phyloP scores from a whole-genome alignment of 2,797 vertebrate species.

The Gouania willdenowi region DNA sequence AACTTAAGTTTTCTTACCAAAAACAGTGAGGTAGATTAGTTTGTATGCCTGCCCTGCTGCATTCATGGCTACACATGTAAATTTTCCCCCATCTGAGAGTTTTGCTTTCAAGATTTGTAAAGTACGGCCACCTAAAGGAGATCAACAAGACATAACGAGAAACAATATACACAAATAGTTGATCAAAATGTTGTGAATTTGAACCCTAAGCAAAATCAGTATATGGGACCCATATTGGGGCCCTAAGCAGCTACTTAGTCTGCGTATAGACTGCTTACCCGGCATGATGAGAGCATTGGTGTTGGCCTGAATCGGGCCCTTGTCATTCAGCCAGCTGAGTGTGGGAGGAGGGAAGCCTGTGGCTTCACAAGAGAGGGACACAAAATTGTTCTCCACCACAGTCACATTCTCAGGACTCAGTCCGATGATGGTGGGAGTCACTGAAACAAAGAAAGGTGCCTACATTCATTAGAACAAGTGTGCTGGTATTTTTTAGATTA shows the following conservation, averaged over 20 bases:
- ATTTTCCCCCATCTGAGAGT: slow-evolving; percentile 87
- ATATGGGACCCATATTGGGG: no score
- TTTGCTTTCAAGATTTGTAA: slow-evolving; percentile 88
- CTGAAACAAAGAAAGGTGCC: slow-evolving; percentile 52
- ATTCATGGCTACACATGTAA: slow-evolving; percentile 88
- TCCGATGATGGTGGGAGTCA: slow-evolving; percentile 85
- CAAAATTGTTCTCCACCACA: slow-evolving; percentile 90
- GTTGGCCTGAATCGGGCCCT: slow-evolving; percentile 75
- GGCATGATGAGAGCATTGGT: slow-evolving; percentile 84
- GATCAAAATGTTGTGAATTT: no score
- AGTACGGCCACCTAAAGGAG: slow-evolving; percentile 81
- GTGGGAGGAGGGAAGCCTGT: slow-evolving; percentile 89
- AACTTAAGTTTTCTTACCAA: slow-evolving; percentile 76
- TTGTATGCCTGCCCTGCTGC: slow-evolving; percentile 89
- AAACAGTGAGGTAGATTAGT: slow-evolving; percentile 84
- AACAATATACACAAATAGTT: no score
- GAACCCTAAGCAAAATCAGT: no score
- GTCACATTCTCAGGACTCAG: slow-evolving; percentile 83
- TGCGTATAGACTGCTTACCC: no score
- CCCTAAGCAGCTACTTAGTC: no score
- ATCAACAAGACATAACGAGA: neutral
- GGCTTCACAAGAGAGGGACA: slow-evolving; percentile 90
- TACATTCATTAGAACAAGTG: neutral
- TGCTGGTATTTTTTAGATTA: no score
- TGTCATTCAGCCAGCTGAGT: slow-evolving; percentile 89